Conservation (phyloP, 1,140 invertebrate genomes). For the Sycophila sp. region DNA sequence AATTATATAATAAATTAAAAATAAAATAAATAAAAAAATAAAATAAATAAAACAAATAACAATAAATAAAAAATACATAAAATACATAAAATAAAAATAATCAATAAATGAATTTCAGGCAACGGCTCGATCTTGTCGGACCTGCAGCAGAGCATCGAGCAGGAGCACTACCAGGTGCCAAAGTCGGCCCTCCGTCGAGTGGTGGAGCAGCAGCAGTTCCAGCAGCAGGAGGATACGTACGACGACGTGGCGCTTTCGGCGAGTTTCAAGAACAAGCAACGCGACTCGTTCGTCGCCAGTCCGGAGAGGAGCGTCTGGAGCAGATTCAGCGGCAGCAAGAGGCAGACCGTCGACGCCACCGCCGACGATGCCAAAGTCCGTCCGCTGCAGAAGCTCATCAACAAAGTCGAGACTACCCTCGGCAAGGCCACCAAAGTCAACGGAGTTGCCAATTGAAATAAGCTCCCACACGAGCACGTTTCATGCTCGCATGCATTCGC, state of each 20-base stretch:
- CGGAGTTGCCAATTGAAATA: slow-evolving; percentile 6
- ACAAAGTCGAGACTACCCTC: slow-evolving; percentile 56
- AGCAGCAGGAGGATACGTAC: slow-evolving; percentile 47
- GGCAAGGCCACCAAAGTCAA: slow-evolving; percentile 44
- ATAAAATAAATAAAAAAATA: too few relatives aligned
- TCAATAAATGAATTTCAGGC: not conserved
- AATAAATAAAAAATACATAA: too few relatives aligned
- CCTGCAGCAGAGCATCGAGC: slow-evolving; percentile 22
- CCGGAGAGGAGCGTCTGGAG: slow-evolving; percentile 51
- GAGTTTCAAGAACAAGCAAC: slow-evolving; percentile 46
- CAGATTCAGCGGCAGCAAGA: slow-evolving; percentile 48
- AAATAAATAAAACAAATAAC: too few relatives aligned
- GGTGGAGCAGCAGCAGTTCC: not conserved
- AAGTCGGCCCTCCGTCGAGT: slow-evolving; percentile 35
- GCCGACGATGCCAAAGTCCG: slow-evolving; percentile 44
- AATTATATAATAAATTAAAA: too few relatives aligned
- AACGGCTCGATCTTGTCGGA: slow-evolving; percentile 16
- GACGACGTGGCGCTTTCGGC: slow-evolving; percentile 53
- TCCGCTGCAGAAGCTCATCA: slow-evolving; percentile 56
- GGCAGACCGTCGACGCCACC: slow-evolving; percentile 34
- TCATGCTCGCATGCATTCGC: too few relatives aligned
- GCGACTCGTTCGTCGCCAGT: slow-evolving; percentile 25
- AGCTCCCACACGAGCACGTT: too few relatives aligned
- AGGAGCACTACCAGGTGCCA: slow-evolving; percentile 55
- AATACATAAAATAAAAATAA: not conserved